Evolutionary conservation across 2,113 vertebrate genomes (phyloP).

Genomic region (Hassar affinis): DNA sequence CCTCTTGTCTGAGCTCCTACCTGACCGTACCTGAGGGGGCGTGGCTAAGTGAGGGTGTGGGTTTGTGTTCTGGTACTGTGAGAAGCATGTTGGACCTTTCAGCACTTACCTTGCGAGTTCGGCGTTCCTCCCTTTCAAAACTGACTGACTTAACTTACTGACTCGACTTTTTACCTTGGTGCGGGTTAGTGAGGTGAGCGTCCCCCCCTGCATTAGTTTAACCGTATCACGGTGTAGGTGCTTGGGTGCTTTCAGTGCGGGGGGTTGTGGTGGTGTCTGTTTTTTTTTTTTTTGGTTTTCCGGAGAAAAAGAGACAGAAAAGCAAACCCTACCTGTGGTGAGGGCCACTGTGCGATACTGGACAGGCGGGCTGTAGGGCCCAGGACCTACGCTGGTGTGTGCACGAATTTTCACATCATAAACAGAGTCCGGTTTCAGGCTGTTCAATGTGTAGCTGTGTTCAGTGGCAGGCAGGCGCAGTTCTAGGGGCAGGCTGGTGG

Average conservation of each 20-base stretch:
- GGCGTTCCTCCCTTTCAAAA: slow-evolving; percentile 66
- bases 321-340: slow-evolving; percentile 91
- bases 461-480: slow-evolving; percentile 81
- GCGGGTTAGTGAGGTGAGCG: slow-evolving; percentile 73
- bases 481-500: slow-evolving; percentile 73
- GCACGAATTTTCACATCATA: slow-evolving; percentile 97
- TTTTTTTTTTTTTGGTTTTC: slow-evolving; percentile 45
- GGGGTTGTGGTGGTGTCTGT: slow-evolving; percentile 59
- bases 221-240: slow-evolving; percentile 64
- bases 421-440: slow-evolving; percentile 90
- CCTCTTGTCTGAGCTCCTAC: slow-evolving; percentile 65
- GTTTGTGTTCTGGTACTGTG: slow-evolving; percentile 51
- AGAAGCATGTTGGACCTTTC: slow-evolving; percentile 67
- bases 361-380: slow-evolving; percentile 94
- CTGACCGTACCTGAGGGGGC: slow-evolving; percentile 64
- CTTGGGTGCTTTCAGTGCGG: slow-evolving; percentile 59
- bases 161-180: slow-evolving; percentile 72
- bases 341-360: slow-evolving; percentile 95
- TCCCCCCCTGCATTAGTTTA: slow-evolving; percentile 63
- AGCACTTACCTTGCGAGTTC: slow-evolving; percentile 74
- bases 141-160: slow-evolving; percentile 79
- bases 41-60: slow-evolving; percentile 65
- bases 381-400: slow-evolving; percentile 96
- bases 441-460: slow-evolving; percentile 85
- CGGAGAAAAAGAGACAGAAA: slow-evolving; percentile 33